phyloP scores from a whole-genome alignment of 2,888 invertebrate genomes.

The Idaea biselata region DNA sequence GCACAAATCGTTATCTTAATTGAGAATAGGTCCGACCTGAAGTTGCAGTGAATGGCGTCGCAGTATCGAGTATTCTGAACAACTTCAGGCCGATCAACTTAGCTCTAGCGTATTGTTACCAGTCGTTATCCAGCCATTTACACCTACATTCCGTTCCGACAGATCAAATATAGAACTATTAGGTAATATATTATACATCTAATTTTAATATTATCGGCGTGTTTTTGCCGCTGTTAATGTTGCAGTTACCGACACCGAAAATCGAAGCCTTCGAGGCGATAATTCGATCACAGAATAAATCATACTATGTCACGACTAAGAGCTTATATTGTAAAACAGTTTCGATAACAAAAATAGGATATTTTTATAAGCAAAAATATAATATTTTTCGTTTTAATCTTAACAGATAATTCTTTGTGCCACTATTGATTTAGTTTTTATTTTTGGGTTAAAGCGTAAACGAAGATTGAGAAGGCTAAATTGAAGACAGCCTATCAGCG shows the following conservation, averaged over 20 bases:
- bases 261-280: conserved; percentile 54
- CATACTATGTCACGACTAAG: conserved; percentile 58
- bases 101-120: conserved; percentile 35
- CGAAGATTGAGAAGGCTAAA: conserved; percentile 11
- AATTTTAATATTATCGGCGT: conserved; percentile 16
- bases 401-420: conserved; percentile 62
- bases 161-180: conserved; percentile 6
- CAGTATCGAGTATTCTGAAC: conserved; percentile 8
- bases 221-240: conserved; percentile 15
- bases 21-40: conserved; percentile 35
- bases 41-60: background rate
- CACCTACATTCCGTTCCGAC: conserved; percentile 4
- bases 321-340: conserved; percentile 61
- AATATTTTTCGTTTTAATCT: conserved; percentile 53
- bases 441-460: conserved; percentile 26
- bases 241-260: conserved; percentile 36
- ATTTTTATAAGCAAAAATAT: conserved; percentile 65
- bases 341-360: conserved; percentile 73
- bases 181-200: conserved; percentile 9
- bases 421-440: conserved; percentile 33
- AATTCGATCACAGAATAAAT: conserved; percentile 67
- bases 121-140: conserved; percentile 46
- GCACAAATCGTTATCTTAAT: conserved; percentile 36
- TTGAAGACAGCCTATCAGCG: conserved; percentile 2
- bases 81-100: background rate